phyloP scores from a whole-genome alignment of 2,888 invertebrate species.

The Agrilus mali region DNA sequence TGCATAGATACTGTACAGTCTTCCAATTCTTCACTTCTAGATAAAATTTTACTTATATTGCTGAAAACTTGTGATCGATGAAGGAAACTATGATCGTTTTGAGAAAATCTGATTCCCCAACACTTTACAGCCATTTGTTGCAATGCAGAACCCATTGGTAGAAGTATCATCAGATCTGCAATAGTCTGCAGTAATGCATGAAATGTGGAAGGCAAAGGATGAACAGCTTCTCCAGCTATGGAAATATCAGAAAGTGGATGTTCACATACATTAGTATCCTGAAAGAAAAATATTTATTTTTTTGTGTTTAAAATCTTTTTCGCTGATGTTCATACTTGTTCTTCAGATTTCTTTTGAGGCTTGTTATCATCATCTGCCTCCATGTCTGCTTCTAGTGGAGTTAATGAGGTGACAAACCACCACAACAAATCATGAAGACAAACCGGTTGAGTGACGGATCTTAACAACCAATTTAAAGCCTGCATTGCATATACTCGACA shows the following conservation, averaged over 20 bases:
- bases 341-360: constrained; percentile 29
- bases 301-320: neutral
- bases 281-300: constrained; percentile 5
- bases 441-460: constrained; percentile 81
- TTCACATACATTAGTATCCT: constrained; percentile 52
- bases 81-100: constrained; percentile 81
- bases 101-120: constrained; percentile 82
- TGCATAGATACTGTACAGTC: constrained; percentile 44
- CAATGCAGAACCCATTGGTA: constrained; percentile 76
- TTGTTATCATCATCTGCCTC: constrained; percentile 44
- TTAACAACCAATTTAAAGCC: constrained; percentile 89
- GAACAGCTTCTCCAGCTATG: constrained; percentile 57
- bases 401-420: constrained; percentile 88
- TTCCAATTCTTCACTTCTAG: constrained; percentile 77
- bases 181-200: constrained; percentile 83
- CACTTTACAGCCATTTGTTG: constrained; percentile 88
- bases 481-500: constrained; percentile 82
- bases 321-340: constrained; percentile 21
- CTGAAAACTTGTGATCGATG: constrained; percentile 75
- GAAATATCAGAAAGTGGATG: constrained; percentile 71
- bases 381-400: constrained; percentile 39
- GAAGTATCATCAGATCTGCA: constrained; percentile 78
- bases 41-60: constrained; percentile 90
- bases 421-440: constrained; percentile 91
- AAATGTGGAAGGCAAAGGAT: constrained; percentile 49